A percentile compares a stretch with the other conserved stretches of the same genome.
These are phyloP conservation scores for Cordylochernes scorpioides DNA, from an alignment of 2,888 invertebrate species.

Conservation along the genomic window DNA sequence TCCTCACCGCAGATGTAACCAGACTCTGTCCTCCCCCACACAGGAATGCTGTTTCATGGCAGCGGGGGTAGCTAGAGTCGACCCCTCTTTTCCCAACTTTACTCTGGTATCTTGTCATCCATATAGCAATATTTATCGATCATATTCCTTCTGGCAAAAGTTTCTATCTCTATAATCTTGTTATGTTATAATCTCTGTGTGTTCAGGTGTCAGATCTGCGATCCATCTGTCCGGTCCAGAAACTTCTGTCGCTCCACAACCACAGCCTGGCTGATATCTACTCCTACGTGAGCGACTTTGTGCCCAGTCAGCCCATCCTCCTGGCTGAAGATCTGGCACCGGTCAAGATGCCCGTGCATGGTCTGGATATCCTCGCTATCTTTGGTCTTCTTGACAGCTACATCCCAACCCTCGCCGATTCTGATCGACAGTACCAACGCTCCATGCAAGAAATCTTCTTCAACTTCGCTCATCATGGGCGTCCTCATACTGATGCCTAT, in stretches of 20 bases:
- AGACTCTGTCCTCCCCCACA: too few species aligned
- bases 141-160: too few species aligned
- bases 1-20: too few species aligned
- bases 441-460: conserved; percentile 58
- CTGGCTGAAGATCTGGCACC: conserved; percentile 6
- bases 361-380: conserved; percentile 32
- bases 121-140: too few species aligned
- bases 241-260: too few species aligned
- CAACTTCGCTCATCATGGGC: conserved; percentile 49
- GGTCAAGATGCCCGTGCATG: conserved; percentile 10
- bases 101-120: too few species aligned
- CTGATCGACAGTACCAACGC: conserved; percentile 42
- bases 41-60: too few species aligned
- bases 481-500: conserved; percentile 4
- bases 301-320: conserved; percentile 16
- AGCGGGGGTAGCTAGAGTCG: too few species aligned
- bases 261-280: conserved; percentile 35
- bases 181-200: too few species aligned
- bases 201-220: conserved; percentile 43
- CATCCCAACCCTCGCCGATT: conserved; percentile 35
- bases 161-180: too few species aligned
- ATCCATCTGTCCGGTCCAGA: conserved; percentile 46
- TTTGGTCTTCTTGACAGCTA: conserved; percentile 34
- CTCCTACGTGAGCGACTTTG: conserved; percentile 45
- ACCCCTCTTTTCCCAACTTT: too few species aligned